A percentile compares a stretch with the other conserved stretches of the same genome.
Conservation (phyloP, 2,113 vertebrate genomes). For the Scophthalmus maximus region DNA sequence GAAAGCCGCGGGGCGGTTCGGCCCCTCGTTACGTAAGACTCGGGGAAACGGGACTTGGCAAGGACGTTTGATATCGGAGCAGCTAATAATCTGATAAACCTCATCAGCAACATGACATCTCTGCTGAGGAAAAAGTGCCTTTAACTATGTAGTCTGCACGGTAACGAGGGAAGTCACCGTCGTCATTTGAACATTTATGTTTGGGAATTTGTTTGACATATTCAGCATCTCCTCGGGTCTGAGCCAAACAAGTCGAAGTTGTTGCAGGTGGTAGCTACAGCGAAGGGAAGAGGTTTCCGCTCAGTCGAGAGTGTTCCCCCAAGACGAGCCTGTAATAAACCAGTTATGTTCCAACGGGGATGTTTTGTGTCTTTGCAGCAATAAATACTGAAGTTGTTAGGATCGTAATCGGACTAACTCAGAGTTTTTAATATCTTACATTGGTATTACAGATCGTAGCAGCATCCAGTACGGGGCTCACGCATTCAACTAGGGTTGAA, state of each 20-base stretch:
- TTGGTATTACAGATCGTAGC: neutral
- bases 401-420: slow-evolving; percentile 31
- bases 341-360: slow-evolving; percentile 31
- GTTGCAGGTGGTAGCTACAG: slow-evolving; percentile 1
- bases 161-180: no score
- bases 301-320: slow-evolving; percentile 42
- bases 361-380: slow-evolving; percentile 36
- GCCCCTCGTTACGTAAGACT: slow-evolving; percentile 68
- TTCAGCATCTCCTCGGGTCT: no score
- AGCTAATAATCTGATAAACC: slow-evolving; percentile 65
- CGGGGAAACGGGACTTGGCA: slow-evolving; percentile 32
- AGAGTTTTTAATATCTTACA: slow-evolving; percentile 30
- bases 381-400: slow-evolving; percentile 44
- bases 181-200: no score
- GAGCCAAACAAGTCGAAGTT: slow-evolving; percentile 28
- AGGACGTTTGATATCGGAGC: slow-evolving; percentile 61
- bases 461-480: no score
- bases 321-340: slow-evolving; percentile 29
- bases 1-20: slow-evolving; percentile 61
- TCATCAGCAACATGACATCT: slow-evolving; percentile 26
- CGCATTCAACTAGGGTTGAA: no score
- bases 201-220: no score
- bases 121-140: slow-evolving; percentile 8
- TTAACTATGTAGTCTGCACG: neutral
- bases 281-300: slow-evolving; percentile 20